Base-by-base conservation (phyloP, 1,140 invertebrate genomes). In the Euwallacea fornicatus region DNA sequence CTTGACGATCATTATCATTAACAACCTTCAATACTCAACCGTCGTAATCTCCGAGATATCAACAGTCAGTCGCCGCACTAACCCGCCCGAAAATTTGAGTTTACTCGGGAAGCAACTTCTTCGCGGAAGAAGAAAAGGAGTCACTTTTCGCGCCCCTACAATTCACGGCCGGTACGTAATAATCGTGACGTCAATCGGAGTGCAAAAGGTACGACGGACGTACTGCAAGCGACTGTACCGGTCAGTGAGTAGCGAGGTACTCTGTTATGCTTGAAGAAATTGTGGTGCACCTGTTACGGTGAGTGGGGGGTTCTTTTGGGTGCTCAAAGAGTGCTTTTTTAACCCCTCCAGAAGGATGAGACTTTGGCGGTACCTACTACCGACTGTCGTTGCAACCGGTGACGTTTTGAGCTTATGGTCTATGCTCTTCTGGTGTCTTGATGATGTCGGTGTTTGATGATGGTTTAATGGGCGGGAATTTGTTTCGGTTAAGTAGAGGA, bases 221-320 rank as follows among this genome's bases (percentile, higher is more conserved):
- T 58, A 54, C 69, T 50, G 53, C 42, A 50, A 66, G 46, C 78
- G 79, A 81, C 80, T 81, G 79, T 81, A 79, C 78, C 80, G 80
- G 79, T 80, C 78, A 81, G 78, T 81, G 80, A 81, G 75, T 81
- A 62, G 79, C 77, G 76, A 76, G 76, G 61, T 75, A 74, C 75
- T 75, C 76, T 80, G 80, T 81, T 81, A 80, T 81, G 80, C 77
- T 80, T 81, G 78, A 81, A 79, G 80, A 81, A 79, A 60, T 47
- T 76, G 78, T 79, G 69, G 78, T 81, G 78, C 80, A 81, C 80
- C 80, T 81, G 80, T 81, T 81, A 72, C 77, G 63, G 77, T 66
- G 64, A 77, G 77, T 73, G 78, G 78, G 79, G 77, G 72, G 72
- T 71, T 76, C 43, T 58, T 70, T 71, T 71, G 33, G 69, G 44